phyloP scores from a whole-genome alignment of 2,113 vertebrate species.

The Falco punctatus region DNA sequence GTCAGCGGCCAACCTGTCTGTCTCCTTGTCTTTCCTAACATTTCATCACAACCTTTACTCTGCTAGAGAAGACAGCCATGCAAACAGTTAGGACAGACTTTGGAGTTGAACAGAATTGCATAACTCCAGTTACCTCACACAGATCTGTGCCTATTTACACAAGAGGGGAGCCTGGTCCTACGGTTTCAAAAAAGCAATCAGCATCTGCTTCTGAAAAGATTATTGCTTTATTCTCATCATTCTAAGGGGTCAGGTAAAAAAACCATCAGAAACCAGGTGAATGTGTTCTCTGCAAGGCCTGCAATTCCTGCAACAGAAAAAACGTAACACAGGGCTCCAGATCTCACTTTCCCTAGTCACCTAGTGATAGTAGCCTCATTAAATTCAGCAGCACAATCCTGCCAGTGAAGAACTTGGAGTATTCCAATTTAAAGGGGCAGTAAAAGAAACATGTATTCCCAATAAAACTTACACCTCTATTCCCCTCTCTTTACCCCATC shows the following conservation, averaged over 20 bases:
- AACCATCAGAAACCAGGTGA: not conserved
- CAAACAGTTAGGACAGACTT: not conserved
- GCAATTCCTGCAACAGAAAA: not conserved
- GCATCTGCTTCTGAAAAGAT: not conserved
- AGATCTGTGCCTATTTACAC: not conserved
- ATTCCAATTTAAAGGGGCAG: not conserved
- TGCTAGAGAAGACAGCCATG: not conserved
- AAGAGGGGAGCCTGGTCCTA: not conserved
- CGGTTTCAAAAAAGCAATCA: not conserved
- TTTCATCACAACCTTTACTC: not conserved
- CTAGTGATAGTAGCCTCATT: not conserved
- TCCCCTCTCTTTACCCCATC: not conserved
- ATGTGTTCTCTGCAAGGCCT: not conserved
- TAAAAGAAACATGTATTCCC: not conserved
- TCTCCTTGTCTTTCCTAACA: not conserved
- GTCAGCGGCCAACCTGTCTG: not conserved
- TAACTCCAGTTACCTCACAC: not conserved
- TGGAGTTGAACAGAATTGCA: not conserved
- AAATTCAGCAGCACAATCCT: not conserved
- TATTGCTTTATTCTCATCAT: not conserved
- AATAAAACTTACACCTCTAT: not conserved
- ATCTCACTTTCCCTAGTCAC: not conserved
- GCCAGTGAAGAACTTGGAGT: not conserved
- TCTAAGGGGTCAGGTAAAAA: not conserved
- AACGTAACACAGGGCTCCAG: accelerated